Evolutionary conservation across 2,888 invertebrate genomes (phyloP).

Genomic region (Eupithecia abbreviata): DNA sequence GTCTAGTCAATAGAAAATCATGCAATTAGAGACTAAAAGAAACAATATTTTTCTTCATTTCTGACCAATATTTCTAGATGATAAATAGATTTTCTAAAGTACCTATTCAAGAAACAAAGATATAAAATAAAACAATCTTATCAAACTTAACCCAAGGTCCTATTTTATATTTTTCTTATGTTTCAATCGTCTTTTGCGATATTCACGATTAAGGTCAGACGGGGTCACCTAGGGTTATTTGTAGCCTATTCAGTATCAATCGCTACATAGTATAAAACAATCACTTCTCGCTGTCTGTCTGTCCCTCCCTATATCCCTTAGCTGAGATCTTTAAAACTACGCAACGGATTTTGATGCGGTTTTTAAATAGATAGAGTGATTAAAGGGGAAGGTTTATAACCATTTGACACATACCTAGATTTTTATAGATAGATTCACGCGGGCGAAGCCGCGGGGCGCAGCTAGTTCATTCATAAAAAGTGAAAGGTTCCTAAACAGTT

Average conservation of each 20-base stretch:
- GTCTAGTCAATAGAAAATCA: not conserved
- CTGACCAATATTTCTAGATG: not conserved
- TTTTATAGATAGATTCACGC: no score
- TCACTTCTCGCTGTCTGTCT: no score
- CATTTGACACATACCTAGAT: no score
- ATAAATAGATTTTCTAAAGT: not conserved
- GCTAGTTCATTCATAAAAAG: not conserved
- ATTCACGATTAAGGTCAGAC: constrained; percentile 8
- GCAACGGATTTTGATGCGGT: no score
- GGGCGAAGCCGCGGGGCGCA: no score
- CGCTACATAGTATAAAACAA: no score
- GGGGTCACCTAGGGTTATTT: constrained; percentile 9
- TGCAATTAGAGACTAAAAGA: not conserved
- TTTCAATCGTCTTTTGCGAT: constrained; percentile 4
- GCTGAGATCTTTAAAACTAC: no score
- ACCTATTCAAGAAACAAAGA: not conserved
- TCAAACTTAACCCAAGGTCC: not conserved
- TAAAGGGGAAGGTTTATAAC: no score
- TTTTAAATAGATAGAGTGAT: no score
- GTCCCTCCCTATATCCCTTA: no score
- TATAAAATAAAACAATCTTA: not conserved
- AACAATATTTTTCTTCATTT: not conserved
- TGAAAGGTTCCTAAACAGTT: not conserved
- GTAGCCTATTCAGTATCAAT: not conserved
- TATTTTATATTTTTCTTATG: not conserved